Evolutionary conservation across 2,888 invertebrate genomes (phyloP).

Genomic region (Xanthia icteritia): DNA sequence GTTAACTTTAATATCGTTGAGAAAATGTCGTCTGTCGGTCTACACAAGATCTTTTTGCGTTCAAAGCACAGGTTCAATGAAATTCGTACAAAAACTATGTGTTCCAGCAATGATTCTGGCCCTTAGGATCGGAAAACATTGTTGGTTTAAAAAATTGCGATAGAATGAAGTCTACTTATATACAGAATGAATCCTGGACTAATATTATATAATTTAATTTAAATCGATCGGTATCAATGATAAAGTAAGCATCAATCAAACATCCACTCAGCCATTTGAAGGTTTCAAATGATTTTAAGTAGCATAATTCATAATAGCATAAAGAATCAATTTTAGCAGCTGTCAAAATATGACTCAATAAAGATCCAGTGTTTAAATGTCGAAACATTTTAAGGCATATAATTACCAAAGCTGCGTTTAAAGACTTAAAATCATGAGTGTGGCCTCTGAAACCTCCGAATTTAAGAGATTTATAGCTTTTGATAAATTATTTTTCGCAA

Average conservation of each 20-base stretch:
- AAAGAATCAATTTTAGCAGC: constrained; percentile 39
- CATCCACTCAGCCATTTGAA: constrained; percentile 17
- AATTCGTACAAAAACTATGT: not conserved
- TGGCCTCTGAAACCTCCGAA: constrained; percentile 47
- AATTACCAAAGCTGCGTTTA: constrained; percentile 53
- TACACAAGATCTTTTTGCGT: not conserved
- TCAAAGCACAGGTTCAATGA: not conserved
- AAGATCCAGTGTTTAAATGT: constrained; percentile 25
- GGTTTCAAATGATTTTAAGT: constrained; percentile 19
- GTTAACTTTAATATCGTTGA: not conserved
- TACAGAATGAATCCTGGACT: not conserved
- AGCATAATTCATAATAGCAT: constrained; percentile 27
- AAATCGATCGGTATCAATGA: constrained; percentile 17
- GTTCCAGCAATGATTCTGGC: not conserved
- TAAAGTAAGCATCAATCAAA: constrained; percentile 27
- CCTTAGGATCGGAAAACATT: not conserved
- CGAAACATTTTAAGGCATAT: constrained; percentile 39
- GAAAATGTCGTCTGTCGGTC: not conserved
- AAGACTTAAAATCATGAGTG: constrained; percentile 47
- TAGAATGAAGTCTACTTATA: not conserved
- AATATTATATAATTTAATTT: constrained; percentile 10
- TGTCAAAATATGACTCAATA: constrained; percentile 58
- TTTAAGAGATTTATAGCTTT: constrained; percentile 65
- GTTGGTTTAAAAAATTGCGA: not conserved
- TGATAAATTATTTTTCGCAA: constrained; percentile 66